These are phyloP conservation scores for Calliopum simillimum DNA, from an alignment of 2,888 invertebrate species.

Conservation along the genomic window DNA sequence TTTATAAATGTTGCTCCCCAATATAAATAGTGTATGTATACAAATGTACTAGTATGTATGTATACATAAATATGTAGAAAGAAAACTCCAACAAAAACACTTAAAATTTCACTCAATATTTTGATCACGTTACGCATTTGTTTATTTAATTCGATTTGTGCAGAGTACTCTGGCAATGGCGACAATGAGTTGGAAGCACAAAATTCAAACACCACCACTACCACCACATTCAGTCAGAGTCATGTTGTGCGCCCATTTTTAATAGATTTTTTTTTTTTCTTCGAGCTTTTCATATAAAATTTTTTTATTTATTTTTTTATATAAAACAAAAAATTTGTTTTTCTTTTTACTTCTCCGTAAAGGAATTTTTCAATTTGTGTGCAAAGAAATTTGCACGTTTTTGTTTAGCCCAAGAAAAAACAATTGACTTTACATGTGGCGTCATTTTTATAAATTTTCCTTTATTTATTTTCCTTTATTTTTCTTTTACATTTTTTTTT, in stretches of 20 bases:
- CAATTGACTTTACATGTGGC: too few relatives aligned
- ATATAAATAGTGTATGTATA: too few relatives aligned
- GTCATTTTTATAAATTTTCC: too few relatives aligned
- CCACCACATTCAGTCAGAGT: too few relatives aligned
- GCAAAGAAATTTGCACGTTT: slow-evolving; percentile 22
- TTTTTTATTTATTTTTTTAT: background rate
- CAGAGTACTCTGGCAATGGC: background rate
- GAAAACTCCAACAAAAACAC: slow-evolving; percentile 26
- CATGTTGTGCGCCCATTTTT: slow-evolving; percentile 1
- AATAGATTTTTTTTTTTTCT: slow-evolving; percentile 14
- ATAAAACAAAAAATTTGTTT: background rate
- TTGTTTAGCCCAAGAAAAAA: background rate
- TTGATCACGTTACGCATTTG: slow-evolving; percentile 66
- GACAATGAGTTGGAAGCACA: background rate
- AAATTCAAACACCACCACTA: background rate
- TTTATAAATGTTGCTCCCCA: too few relatives aligned
- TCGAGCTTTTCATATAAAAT: background rate
- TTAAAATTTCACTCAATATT: slow-evolving; percentile 58
- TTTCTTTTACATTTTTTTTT: too few relatives aligned
- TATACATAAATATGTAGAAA: too few relatives aligned
- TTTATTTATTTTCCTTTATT: too few relatives aligned
- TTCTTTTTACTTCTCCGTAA: too few relatives aligned
- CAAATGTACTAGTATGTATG: too few relatives aligned
- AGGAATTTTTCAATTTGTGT: slow-evolving; percentile 27
- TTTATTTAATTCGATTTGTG: slow-evolving; percentile 67